Conservation (phyloP, 1,140 invertebrate genomes). For the Atta colombica region DNA sequence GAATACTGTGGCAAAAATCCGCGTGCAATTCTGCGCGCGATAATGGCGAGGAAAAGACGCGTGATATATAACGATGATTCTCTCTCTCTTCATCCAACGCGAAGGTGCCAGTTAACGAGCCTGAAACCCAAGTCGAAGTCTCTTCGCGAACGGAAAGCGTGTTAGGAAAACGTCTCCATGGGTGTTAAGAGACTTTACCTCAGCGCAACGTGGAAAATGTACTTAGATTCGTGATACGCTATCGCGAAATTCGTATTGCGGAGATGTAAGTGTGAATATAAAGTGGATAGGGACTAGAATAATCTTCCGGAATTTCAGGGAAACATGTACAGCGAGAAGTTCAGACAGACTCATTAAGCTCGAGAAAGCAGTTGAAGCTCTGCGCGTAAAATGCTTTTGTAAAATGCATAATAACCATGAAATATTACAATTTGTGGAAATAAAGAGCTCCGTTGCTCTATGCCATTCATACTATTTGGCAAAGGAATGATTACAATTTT, state of each 20-base stretch:
- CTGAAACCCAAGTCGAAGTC: conserved; percentile 47
- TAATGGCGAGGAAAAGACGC: conserved; percentile 10
- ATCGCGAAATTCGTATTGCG: conserved; percentile 19
- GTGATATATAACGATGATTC: not conserved
- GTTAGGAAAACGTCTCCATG: conserved; percentile 46
- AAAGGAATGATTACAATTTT: not conserved
- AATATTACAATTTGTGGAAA: conserved; percentile 28
- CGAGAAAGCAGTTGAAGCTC: conserved; percentile 23
- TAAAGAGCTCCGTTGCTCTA: not conserved
- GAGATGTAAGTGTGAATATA: conserved; percentile 38
- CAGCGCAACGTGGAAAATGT: conserved; percentile 41
- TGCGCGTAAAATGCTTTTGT: not conserved
- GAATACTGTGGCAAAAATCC: conserved; percentile 47
- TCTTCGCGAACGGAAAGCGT: not conserved
- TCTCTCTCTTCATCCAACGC: conserved; percentile 11
- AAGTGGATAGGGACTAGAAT: conserved; percentile 34
- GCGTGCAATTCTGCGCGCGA: not conserved
- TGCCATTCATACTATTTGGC: not conserved
- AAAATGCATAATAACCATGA: conserved; percentile 31
- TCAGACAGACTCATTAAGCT: conserved; percentile 27
- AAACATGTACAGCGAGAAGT: conserved; percentile 21
- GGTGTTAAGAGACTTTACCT: conserved; percentile 56
- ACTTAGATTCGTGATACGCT: conserved; percentile 39
- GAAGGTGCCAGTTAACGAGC: conserved; percentile 43
- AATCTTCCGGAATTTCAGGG: conserved; percentile 41